Conservation (phyloP, 2,113 vertebrate species). For the Tupaia chinensis region DNA sequence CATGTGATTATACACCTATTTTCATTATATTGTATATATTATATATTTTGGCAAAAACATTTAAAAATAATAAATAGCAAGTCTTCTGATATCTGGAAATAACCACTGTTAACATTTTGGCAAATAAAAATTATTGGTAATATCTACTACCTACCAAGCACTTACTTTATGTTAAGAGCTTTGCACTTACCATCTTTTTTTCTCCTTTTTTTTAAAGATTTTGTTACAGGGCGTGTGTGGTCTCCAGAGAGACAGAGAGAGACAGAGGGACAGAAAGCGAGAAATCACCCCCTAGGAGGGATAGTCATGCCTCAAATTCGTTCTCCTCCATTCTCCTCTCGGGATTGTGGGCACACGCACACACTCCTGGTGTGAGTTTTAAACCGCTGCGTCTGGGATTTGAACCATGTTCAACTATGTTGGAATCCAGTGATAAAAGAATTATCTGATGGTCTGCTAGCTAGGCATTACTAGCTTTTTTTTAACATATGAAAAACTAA, state of each 20-base stretch:
- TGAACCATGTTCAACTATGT: too few species aligned
- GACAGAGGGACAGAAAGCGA: too few species aligned
- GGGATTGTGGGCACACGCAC: too few species aligned
- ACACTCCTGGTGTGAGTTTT: too few species aligned
- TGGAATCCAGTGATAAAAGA: too few species aligned
- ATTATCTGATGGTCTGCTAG: neutral
- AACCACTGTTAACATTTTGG: neutral
- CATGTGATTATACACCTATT: neutral
- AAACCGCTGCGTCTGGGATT: too few species aligned
- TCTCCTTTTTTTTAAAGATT: too few species aligned
- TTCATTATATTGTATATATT: neutral
- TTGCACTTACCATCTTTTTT: neutral
- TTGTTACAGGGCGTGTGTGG: too few species aligned
- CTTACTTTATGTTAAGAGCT: neutral
- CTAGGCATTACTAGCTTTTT: neutral
- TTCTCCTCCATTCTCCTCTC: too few species aligned
- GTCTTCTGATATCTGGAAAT: neutral
- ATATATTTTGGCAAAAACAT: neutral
- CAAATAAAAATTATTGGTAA: neutral
- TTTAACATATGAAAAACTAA: neutral
- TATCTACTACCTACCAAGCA: neutral
- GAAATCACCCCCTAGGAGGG: too few species aligned
- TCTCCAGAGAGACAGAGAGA: too few species aligned
- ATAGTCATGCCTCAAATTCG: too few species aligned
- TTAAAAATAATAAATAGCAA: slow-evolving; percentile 1